These are phyloP conservation scores for Clanis bilineata DNA, from an alignment of 2,888 invertebrate species.

Conservation along the genomic window DNA sequence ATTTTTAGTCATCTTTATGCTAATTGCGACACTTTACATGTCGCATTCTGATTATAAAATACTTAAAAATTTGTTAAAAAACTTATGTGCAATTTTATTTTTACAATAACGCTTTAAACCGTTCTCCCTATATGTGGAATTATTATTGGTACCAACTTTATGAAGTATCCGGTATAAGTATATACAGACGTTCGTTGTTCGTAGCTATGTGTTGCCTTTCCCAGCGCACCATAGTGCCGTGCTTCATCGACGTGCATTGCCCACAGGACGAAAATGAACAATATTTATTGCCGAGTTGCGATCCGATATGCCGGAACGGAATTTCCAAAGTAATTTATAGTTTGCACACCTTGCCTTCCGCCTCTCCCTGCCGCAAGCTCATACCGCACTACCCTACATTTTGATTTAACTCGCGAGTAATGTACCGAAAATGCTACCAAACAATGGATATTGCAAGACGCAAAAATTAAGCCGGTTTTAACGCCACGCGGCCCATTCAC, in stretches of 20 bases:
- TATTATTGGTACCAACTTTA: too few relatives aligned
- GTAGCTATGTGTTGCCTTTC: slow-evolving; percentile 7
- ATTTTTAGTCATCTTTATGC: too few relatives aligned
- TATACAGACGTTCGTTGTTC: background rate
- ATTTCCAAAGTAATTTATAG: slow-evolving; percentile 76
- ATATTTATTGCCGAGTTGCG: slow-evolving; percentile 70
- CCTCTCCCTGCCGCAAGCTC: slow-evolving; percentile 30
- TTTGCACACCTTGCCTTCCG: slow-evolving; percentile 60
- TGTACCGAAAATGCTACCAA: slow-evolving; percentile 17
- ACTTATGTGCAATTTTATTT: too few relatives aligned
- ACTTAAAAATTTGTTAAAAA: too few relatives aligned
- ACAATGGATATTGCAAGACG: background rate
- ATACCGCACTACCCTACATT: slow-evolving; percentile 28
- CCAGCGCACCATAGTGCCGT: slow-evolving; percentile 41
- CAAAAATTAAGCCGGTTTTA: background rate
- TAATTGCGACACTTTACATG: too few relatives aligned
- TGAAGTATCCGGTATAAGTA: too few relatives aligned
- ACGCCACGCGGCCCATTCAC: background rate
- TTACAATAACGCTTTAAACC: too few relatives aligned
- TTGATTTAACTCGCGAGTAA: slow-evolving; percentile 31
- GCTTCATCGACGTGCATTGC: slow-evolving; percentile 62
- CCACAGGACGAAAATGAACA: slow-evolving; percentile 72
- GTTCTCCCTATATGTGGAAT: too few relatives aligned
- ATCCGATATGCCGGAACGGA: slow-evolving; percentile 64
- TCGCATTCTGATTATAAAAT: too few relatives aligned